Percentiles rank a stretch among this genome's conserved stretches.
Evolutionary conservation across 2,888 invertebrate genomes (phyloP).

Genomic region (Rutpela maculata): DNA sequence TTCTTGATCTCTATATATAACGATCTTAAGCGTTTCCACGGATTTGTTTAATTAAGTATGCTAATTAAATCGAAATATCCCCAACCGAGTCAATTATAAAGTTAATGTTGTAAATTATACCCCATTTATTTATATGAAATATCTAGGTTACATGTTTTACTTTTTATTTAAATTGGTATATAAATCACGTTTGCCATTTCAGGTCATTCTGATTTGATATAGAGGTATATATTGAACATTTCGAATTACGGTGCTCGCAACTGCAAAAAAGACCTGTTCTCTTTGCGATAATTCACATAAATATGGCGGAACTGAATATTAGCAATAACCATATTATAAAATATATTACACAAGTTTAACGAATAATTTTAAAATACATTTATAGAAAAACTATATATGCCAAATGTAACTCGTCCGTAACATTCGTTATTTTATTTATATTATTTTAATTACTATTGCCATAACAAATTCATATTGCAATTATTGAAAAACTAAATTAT

Average conservation of each 20-base stretch:
- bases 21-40: constrained; percentile 13
- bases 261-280: constrained; percentile 12
- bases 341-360: background rate
- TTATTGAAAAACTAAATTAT: too few relatives aligned
- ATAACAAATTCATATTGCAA: too few relatives aligned
- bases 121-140: constrained; percentile 15
- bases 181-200: constrained; percentile 13
- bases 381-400: too few relatives aligned
- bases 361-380: too few relatives aligned
- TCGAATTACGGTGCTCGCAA: background rate
- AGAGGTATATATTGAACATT: constrained; percentile 8
- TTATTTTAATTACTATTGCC: too few relatives aligned
- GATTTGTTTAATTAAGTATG: constrained; percentile 13
- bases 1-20: constrained; percentile 29
- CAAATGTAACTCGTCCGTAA: too few relatives aligned
- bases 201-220: background rate
- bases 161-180: constrained; percentile 6
- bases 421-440: too few relatives aligned
- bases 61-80: constrained; percentile 34
- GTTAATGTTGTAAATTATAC: constrained; percentile 10
- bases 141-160: constrained; percentile 23
- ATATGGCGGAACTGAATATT: background rate
- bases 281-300: constrained; percentile 17
- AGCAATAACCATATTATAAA: background rate
- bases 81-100: constrained; percentile 26